Percentiles rank a stretch among this genome's conserved stretches.
These are phyloP conservation scores for Solenodon paradoxus DNA, from an alignment of 2,113 vertebrate species.

Conservation along the genomic window DNA sequence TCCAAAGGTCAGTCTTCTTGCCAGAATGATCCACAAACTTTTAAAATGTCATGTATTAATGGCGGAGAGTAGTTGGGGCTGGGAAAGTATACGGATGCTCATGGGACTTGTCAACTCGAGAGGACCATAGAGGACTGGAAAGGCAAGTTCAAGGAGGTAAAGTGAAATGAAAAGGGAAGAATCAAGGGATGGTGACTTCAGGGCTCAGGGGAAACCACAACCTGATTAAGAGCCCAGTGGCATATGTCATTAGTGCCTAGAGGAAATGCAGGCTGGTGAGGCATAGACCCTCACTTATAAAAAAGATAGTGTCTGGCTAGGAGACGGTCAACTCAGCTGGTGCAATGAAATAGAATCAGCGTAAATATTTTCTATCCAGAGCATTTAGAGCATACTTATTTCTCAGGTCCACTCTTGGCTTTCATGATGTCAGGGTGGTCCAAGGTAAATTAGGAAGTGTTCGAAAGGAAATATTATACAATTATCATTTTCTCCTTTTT, in stretches of 20 bases:
- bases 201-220: background rate
- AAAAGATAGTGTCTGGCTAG: fast-evolving
- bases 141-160: background rate
- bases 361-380: background rate
- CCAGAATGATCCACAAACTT: background rate
- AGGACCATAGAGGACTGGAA: fast-evolving
- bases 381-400: background rate
- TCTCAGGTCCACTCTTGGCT: background rate
- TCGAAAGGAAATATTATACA: background rate
- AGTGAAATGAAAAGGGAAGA: too few species aligned
- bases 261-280: background rate
- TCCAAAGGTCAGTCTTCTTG: background rate
- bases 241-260: fast-evolving
- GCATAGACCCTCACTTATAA: background rate
- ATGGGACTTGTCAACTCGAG: background rate
- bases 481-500: background rate
- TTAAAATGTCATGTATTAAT: slow-evolving; percentile 53
- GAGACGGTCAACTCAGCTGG: background rate
- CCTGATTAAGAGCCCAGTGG: too few species aligned
- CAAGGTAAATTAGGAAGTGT: background rate
- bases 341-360: background rate
- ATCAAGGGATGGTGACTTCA: background rate
- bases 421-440: background rate
- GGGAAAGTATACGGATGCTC: background rate
- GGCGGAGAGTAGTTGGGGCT: background rate